A percentile compares a stretch with the other conserved stretches of the same genome.
Evolutionary conservation across 2,888 invertebrate genomes (phyloP).

Genomic region (Scaeva pyrastri): DNA sequence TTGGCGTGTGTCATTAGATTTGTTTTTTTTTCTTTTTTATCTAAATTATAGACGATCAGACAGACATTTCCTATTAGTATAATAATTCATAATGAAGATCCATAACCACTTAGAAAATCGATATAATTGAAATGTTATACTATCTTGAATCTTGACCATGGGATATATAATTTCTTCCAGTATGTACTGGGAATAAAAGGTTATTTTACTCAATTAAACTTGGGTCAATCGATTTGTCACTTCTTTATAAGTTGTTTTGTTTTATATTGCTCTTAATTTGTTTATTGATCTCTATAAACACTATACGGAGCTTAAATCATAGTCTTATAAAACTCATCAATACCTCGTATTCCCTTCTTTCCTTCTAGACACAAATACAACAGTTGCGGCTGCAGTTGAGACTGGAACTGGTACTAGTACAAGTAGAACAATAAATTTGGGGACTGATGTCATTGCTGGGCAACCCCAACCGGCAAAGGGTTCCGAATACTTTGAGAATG

Average conservation of each 20-base stretch:
- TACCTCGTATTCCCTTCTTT: conserved; percentile 14
- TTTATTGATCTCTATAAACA: conserved; percentile 42
- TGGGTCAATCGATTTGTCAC: conserved; percentile 10
- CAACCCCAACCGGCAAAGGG: conserved; percentile 76
- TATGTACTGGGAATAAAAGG: background rate
- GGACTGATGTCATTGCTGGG: conserved; percentile 76
- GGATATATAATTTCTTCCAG: conserved; percentile 3
- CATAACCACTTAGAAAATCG: conserved; percentile 26
- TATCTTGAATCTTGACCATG: conserved; percentile 15
- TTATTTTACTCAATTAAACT: conserved; percentile 17
- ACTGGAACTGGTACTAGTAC: conserved; percentile 40
- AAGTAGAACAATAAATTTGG: conserved; percentile 73
- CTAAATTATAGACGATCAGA: conserved; percentile 14
- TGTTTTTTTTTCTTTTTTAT: too few species aligned
- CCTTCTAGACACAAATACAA: conserved; percentile 56
- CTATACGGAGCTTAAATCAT: background rate
- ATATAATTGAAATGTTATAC: conserved; percentile 22
- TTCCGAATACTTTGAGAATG: conserved; percentile 78
- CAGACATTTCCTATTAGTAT: background rate
- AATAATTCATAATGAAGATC: background rate
- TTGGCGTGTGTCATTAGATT: conserved; percentile 30
- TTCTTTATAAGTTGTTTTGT: background rate
- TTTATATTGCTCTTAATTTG: conserved; percentile 1
- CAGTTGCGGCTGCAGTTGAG: conserved; percentile 45
- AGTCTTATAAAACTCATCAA: conserved; percentile 18